Evolutionary conservation across 2,888 invertebrate species (phyloP).

Genomic region (Argyra leucocephala): DNA sequence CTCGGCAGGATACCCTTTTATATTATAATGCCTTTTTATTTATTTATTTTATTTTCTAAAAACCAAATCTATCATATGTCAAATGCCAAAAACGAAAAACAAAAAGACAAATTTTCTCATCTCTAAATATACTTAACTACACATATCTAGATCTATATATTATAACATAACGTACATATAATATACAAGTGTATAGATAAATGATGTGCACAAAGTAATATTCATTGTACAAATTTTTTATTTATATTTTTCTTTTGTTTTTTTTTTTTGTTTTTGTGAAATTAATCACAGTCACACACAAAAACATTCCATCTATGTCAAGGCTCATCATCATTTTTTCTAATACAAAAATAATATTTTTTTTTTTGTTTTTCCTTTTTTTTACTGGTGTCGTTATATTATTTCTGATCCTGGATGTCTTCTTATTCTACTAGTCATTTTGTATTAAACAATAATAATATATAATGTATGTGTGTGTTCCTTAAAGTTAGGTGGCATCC

Average conservation of each 20-base stretch:
- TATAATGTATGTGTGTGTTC: not conserved
- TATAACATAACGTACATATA: too few species aligned
- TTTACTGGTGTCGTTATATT: not conserved
- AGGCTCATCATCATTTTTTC: conserved; percentile 7
- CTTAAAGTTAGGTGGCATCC: not conserved
- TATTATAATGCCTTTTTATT: not conserved
- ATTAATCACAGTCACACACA: conserved; percentile 11
- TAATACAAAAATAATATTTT: not conserved
- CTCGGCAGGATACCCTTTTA: not conserved
- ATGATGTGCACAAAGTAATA: too few species aligned
- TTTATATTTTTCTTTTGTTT: too few species aligned
- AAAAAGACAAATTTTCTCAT: too few species aligned
- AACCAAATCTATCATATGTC: not conserved
- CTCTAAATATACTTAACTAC: too few species aligned
- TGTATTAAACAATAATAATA: not conserved
- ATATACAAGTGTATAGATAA: too few species aligned
- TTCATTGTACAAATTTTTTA: too few species aligned
- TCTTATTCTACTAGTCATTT: not conserved
- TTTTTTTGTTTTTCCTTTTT: not conserved
- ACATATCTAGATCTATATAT: too few species aligned
- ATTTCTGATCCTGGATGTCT: not conserved
- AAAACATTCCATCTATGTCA: conserved; percentile 9
- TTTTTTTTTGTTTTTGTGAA: not conserved
- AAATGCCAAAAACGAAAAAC: not conserved
- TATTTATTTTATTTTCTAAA: not conserved